Conservation (phyloP, 2,888 invertebrate species). For the Agelastica alni region DNA sequence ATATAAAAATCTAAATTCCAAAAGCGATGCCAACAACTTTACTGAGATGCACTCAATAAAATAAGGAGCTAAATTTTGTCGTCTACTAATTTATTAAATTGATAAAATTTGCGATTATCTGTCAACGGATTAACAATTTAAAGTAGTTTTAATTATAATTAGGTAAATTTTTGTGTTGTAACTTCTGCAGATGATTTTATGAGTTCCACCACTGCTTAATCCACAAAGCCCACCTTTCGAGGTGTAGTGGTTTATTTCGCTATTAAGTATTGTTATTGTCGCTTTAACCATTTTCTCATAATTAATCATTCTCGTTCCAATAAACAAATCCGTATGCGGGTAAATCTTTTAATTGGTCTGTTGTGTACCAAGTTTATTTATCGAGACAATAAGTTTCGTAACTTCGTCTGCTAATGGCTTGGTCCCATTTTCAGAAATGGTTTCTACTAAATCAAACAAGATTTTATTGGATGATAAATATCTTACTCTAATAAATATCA, state of each 20-base stretch:
- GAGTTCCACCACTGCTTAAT: conserved; percentile 1
- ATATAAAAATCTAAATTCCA: no score
- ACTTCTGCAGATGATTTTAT: background rate
- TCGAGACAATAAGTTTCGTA: background rate
- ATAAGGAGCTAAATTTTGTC: no score
- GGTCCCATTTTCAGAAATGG: background rate
- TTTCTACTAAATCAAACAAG: no score
- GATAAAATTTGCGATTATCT: no score
- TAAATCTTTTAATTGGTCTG: conserved; percentile 1
- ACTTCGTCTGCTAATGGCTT: background rate
- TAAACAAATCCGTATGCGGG: conserved; percentile 16
- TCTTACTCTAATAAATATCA: no score
- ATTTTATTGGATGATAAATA: no score
- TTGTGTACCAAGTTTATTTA: background rate
- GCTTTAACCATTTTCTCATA: conserved; percentile 13
- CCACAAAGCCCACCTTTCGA: background rate
- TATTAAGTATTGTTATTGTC: conserved; percentile 11
- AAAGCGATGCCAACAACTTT: no score
- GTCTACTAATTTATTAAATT: no score
- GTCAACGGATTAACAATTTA: no score
- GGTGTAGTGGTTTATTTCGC: background rate
- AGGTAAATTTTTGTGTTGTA: no score
- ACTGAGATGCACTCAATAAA: no score
- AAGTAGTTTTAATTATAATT: no score
- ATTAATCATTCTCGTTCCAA: conserved; percentile 20